Percentiles rank a stretch among this genome's conserved stretches.
These are phyloP conservation scores for Chrysemys picta DNA, from an alignment of 2,113 vertebrate genomes.

Conservation along the genomic window DNA sequence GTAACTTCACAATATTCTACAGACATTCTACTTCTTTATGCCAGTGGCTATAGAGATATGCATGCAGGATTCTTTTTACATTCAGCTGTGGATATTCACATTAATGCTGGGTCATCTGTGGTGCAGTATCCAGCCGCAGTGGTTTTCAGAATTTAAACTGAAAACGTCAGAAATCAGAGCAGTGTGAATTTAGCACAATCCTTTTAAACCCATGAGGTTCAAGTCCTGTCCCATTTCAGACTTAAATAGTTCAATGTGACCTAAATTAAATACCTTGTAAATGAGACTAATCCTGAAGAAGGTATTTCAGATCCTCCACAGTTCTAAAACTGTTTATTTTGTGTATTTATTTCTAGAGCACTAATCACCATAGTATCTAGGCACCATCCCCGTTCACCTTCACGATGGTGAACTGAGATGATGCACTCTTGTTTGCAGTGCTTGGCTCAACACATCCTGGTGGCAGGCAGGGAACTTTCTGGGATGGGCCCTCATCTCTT, in stretches of 20 bases:
- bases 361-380: background rate
- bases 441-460: background rate
- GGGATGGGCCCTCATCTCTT: background rate
- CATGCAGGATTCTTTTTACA: background rate
- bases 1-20: background rate
- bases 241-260: slow-evolving; percentile 16
- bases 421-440: background rate
- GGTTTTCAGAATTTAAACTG: background rate
- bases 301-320: background rate
- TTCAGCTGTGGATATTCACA: background rate
- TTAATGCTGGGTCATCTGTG: background rate
- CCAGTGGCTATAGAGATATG: background rate
- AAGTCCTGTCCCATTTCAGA: slow-evolving; percentile 7
- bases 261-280: slow-evolving; percentile 26
- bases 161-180: background rate
- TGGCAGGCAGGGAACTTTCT: background rate
- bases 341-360: slow-evolving; percentile 39
- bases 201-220: background rate
- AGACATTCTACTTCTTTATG: background rate
- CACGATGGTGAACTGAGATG: background rate
- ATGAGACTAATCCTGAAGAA: slow-evolving; percentile 12
- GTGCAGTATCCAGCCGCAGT: background rate
- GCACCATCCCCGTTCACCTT: background rate
- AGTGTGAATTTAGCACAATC: background rate
- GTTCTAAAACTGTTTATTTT: slow-evolving; percentile 21